These are phyloP conservation scores for Erebia epiphron DNA, from an alignment of 2,888 invertebrate species.

Conservation along the genomic window DNA sequence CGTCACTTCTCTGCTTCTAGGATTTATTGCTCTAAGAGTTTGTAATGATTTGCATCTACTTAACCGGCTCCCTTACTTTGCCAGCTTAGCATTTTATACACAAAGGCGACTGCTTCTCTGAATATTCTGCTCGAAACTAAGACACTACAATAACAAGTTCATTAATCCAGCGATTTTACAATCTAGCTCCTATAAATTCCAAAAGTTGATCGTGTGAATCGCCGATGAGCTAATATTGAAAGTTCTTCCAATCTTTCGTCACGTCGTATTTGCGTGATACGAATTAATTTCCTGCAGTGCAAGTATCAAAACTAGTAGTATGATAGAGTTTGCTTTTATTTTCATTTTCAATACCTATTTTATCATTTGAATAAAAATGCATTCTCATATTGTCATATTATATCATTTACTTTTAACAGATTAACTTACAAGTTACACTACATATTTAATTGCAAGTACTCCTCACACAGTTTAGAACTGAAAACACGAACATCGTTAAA, in stretches of 20 bases:
- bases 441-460: not conserved
- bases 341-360: no score
- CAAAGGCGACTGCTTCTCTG: conserved; percentile 32
- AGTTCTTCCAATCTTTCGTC: no score
- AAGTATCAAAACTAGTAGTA: not conserved
- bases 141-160: conserved; percentile 15
- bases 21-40: conserved; percentile 13
- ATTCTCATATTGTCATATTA: no score
- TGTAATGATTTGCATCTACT: conserved; percentile 46
- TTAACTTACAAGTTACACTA: no score
- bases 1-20: not conserved
- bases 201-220: not conserved
- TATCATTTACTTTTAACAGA: no score
- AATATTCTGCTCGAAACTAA: conserved; percentile 15
- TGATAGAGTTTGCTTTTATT: no score
- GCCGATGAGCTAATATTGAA: not conserved
- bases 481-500: not conserved
- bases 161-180: conserved; percentile 8
- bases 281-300: not conserved
- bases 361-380: no score
- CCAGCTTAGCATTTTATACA: conserved; percentile 35
- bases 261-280: not conserved
- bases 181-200: not conserved
- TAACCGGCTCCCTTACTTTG: conserved; percentile 39
- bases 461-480: not conserved